These are phyloP conservation scores for Zaprionus taronus DNA, from an alignment of 1,140 invertebrate genomes.

Conservation along the genomic window DNA sequence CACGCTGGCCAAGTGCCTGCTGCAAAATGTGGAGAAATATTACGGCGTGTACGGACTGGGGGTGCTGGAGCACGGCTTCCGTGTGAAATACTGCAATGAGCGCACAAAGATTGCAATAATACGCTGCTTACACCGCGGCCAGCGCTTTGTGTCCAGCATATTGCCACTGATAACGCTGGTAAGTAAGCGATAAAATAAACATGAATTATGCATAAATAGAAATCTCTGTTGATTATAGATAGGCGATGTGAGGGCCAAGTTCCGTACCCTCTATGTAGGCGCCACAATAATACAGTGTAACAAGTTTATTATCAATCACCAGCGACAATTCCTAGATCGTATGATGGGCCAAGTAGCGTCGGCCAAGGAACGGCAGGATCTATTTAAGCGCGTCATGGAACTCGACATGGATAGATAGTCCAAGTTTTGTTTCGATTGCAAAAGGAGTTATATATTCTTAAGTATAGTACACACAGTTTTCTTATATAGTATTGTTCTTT, in stretches of 20 bases:
- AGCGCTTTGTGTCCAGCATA: slow-evolving; percentile 88
- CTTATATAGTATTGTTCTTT: slow-evolving; percentile 49
- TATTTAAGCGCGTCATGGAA: slow-evolving; percentile 86
- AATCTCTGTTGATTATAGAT: slow-evolving; percentile 82
- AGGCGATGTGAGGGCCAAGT: slow-evolving; percentile 86
- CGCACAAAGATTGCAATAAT: slow-evolving; percentile 90
- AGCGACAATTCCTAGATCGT: slow-evolving; percentile 85
- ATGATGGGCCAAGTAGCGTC: slow-evolving; percentile 75
- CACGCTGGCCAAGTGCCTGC: slow-evolving; percentile 86
- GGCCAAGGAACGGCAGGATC: slow-evolving; percentile 85
- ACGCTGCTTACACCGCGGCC: slow-evolving; percentile 89
- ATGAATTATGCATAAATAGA: background rate
- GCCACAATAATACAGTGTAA: slow-evolving; percentile 92
- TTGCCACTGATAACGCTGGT: slow-evolving; percentile 87
- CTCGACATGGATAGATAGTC: slow-evolving; percentile 80
- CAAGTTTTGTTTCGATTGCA: slow-evolving; percentile 15
- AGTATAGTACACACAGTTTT: slow-evolving; percentile 55
- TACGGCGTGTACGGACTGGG: slow-evolving; percentile 90
- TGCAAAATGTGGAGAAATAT: slow-evolving; percentile 88
- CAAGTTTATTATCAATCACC: slow-evolving; percentile 89
- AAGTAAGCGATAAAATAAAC: background rate
- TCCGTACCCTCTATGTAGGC: slow-evolving; percentile 89
- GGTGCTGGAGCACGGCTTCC: slow-evolving; percentile 88
- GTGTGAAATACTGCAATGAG: slow-evolving; percentile 91
- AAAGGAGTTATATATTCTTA: slow-evolving; percentile 55